A percentile compares a stretch with the other conserved stretches of the same genome.
These are phyloP conservation scores for Nyctibius grandis DNA, from an alignment of 2,797 vertebrate genomes.

Conservation along the genomic window DNA sequence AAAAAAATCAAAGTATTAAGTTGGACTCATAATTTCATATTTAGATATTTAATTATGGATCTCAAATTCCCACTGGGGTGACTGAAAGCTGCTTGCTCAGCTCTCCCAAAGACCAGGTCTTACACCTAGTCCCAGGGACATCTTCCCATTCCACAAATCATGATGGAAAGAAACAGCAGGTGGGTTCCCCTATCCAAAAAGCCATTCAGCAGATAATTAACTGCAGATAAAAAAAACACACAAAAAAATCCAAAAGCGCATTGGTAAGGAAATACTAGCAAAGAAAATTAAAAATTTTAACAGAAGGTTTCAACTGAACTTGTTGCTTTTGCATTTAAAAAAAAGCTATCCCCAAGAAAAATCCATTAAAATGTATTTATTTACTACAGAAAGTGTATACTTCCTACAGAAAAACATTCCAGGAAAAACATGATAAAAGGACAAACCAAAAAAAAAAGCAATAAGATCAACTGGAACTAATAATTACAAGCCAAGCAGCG, in stretches of 20 bases:
- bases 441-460: background rate
- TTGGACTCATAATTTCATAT: background rate
- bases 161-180: background rate
- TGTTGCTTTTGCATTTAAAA: background rate
- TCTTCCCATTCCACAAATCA: background rate
- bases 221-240: background rate
- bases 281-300: background rate
- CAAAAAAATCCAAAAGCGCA: background rate
- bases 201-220: background rate
- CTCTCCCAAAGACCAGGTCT: background rate
- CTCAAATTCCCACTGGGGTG: background rate
- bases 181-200: background rate
- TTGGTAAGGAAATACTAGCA: background rate
- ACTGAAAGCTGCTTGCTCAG: background rate
- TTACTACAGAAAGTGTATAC: background rate
- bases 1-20: background rate
- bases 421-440: background rate
- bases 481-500: background rate
- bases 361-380: fast-evolving
- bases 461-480: background rate
- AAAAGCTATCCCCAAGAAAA: background rate
- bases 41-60: background rate
- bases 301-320: background rate
- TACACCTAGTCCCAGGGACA: background rate
- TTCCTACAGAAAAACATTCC: background rate